Conservation (phyloP, 1,140 invertebrate species). For the Drosophila miranda region DNA sequence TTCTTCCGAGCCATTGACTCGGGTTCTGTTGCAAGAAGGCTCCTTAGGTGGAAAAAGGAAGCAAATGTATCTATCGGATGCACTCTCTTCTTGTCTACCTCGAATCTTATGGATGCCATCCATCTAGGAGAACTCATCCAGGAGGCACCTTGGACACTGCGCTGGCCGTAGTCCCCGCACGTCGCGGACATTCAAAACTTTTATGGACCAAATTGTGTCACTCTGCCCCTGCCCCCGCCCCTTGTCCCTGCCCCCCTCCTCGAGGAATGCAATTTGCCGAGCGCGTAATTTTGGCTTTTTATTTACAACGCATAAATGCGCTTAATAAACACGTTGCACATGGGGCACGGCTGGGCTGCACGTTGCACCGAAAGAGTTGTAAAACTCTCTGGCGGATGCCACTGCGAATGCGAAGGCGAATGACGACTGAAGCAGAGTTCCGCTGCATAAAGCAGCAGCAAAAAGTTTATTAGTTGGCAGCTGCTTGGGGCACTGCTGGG, state of each 20-base stretch:
- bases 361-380: slow-evolving; percentile 56
- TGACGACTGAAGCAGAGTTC: slow-evolving; percentile 56
- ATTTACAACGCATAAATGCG: slow-evolving; percentile 75
- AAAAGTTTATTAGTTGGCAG: slow-evolving; percentile 70
- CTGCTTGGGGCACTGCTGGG: slow-evolving; percentile 25
- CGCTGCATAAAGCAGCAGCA: slow-evolving; percentile 60
- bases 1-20: too few relatives aligned
- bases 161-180: slow-evolving; percentile 30
- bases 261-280: slow-evolving; percentile 54
- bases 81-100: too few relatives aligned
- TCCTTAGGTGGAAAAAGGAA: too few relatives aligned
- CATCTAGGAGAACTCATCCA: too few relatives aligned
- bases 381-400: slow-evolving; percentile 50
- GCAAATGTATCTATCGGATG: too few relatives aligned
- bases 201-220: slow-evolving; percentile 72
- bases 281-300: slow-evolving; percentile 55
- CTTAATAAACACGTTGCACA: slow-evolving; percentile 72
- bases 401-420: slow-evolving; percentile 11
- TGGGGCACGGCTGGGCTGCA: slow-evolving; percentile 28
- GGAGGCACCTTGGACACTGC: slow-evolving; percentile 4
- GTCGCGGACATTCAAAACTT: slow-evolving; percentile 69
- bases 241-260: background rate
- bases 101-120: too few relatives aligned
- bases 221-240: slow-evolving; percentile 9
- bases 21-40: too few relatives aligned